phyloP scores from a whole-genome alignment of 2,888 invertebrate genomes.

The Seladonia tumulorum region DNA sequence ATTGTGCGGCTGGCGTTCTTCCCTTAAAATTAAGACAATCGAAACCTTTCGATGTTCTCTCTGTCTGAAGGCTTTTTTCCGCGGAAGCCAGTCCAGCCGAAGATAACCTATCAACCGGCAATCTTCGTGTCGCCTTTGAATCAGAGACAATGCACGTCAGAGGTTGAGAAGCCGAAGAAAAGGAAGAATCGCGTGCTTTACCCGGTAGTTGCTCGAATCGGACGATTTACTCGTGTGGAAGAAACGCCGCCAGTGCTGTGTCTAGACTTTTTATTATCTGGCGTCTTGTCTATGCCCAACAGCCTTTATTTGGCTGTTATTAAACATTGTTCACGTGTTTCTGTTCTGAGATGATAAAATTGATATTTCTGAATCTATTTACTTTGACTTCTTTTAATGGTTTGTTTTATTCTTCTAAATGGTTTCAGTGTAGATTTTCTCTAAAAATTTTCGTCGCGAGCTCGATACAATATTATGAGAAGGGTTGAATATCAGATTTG shows the following conservation, averaged over 20 bases:
- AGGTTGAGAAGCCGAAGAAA: conserved; percentile 59
- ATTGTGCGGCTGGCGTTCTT: conserved; percentile 44
- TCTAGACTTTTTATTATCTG: conserved; percentile 40
- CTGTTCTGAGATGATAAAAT: background rate
- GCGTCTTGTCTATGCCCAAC: background rate
- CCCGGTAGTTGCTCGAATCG: conserved; percentile 58
- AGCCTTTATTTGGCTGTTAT: background rate
- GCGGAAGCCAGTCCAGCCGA: conserved; percentile 55
- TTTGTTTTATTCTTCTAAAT: too few relatives aligned
- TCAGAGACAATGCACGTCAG: conserved; percentile 71
- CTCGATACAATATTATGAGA: background rate
- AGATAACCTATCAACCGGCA: conserved; percentile 69
- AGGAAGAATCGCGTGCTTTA: conserved; percentile 62
- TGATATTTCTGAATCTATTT: background rate
- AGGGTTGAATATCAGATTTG: background rate
- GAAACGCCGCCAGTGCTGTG: conserved; percentile 51
- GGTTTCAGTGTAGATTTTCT: too few relatives aligned
- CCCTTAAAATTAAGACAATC: conserved; percentile 60
- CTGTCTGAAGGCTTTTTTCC: conserved; percentile 56
- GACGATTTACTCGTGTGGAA: conserved; percentile 66
- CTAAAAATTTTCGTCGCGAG: background rate
- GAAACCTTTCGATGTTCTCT: conserved; percentile 52
- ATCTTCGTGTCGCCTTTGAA: conserved; percentile 71
- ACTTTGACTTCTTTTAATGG: too few relatives aligned
- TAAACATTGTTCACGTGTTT: background rate